Evolutionary conservation across 2,888 invertebrate species (phyloP).

Genomic region (Plemyria rubiginata): DNA sequence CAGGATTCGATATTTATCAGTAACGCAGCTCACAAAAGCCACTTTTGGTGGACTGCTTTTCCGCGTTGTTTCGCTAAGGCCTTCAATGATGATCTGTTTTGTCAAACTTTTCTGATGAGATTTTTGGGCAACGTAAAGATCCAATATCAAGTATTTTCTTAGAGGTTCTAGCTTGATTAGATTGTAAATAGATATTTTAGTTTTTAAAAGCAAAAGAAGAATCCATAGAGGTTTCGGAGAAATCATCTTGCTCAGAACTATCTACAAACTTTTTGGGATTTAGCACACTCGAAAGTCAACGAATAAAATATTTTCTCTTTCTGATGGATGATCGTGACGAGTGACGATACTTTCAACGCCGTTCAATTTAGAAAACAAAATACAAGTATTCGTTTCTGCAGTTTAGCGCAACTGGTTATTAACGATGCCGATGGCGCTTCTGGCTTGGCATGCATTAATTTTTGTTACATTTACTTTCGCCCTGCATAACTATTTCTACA

Average conservation of each 20-base stretch:
- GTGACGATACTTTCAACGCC: conserved; percentile 53
- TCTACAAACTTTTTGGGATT: conserved; percentile 41
- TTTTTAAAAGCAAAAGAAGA: neutral
- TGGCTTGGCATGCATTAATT: conserved; percentile 28
- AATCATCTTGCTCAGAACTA: conserved; percentile 29
- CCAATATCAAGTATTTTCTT: conserved; percentile 9
- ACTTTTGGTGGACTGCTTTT: neutral
- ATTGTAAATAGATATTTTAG: neutral
- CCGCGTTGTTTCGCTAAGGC: neutral
- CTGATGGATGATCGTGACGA: conserved; percentile 59
- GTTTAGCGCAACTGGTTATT: conserved; percentile 36
- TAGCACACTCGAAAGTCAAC: conserved; percentile 52
- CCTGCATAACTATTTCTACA: conserved; percentile 24
- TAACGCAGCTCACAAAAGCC: neutral
- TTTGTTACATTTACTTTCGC: conserved; percentile 34
- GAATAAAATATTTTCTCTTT: conserved; percentile 54
- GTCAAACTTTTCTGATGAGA: conserved; percentile 3
- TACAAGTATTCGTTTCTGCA: conserved; percentile 40
- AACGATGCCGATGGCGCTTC: conserved; percentile 28
- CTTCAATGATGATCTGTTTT: conserved; percentile 2
- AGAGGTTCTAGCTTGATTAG: conserved; percentile 1
- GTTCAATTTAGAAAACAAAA: conserved; percentile 48
- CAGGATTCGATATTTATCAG: neutral
- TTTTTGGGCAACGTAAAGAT: conserved; percentile 5
- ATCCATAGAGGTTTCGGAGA: conserved; percentile 10